A percentile compares a stretch with the other conserved stretches of the same genome.
Conservation (phyloP, 2,113 vertebrate genomes). For the Lonchura striata region DNA sequence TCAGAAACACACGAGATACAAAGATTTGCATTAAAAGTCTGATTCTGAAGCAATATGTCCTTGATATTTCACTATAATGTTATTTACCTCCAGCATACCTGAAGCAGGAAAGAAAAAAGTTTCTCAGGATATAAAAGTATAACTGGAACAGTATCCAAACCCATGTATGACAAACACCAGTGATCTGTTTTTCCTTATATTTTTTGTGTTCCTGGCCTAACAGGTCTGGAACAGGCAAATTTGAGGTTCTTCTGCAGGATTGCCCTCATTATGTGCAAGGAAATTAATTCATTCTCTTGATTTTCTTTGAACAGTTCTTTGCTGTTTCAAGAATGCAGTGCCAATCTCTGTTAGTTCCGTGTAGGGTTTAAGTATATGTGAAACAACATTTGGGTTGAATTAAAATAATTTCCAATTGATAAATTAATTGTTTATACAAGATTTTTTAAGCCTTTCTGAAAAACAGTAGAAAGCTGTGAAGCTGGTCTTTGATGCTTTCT, state of each 20-base stretch:
- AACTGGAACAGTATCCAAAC: not conserved
- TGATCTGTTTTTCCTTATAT: not conserved
- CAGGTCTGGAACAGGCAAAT: not conserved
- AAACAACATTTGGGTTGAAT: not conserved
- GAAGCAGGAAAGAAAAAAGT: not conserved
- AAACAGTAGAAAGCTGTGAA: not conserved
- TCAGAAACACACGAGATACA: not conserved
- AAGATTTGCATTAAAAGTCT: not conserved
- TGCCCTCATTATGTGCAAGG: not conserved
- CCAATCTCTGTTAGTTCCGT: not conserved
- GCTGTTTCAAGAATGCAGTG: not conserved
- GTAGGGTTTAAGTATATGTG: not conserved
- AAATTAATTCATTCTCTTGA: not conserved
- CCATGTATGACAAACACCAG: not conserved
- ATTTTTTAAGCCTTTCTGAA: not conserved
- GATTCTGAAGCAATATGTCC: not conserved
- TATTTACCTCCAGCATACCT: not conserved
- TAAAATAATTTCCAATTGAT: not conserved
- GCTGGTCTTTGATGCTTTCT: not conserved
- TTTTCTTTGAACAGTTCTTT: not conserved
- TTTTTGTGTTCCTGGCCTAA: not conserved
- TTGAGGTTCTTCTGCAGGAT: not conserved
- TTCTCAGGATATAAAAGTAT: not conserved
- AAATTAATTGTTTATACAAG: not conserved
- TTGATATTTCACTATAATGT: not conserved